phyloP scores from a whole-genome alignment of 2,888 invertebrate species.

The Heliconius erato region DNA sequence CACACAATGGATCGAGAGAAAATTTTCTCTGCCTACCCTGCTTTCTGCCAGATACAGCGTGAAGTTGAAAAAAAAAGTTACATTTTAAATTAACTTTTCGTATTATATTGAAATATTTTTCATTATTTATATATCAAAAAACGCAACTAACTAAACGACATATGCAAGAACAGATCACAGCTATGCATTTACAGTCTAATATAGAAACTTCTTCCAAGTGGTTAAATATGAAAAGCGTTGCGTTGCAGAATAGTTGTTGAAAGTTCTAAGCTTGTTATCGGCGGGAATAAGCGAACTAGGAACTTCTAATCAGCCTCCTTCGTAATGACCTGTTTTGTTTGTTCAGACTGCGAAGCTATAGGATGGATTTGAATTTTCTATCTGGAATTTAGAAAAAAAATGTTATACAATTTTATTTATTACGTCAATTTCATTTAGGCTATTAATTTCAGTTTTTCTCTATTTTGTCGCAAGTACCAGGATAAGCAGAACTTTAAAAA shows the following conservation, averaged over 20 bases:
- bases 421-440: too few relatives aligned
- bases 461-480: too few relatives aligned
- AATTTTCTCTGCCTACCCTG: too few relatives aligned
- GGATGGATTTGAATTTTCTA: slow-evolving; percentile 7
- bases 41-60: too few relatives aligned
- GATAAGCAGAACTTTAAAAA: too few relatives aligned
- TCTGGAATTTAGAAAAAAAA: neutral
- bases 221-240: slow-evolving; percentile 38
- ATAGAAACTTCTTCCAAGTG: slow-evolving; percentile 19
- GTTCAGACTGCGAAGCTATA: neutral
- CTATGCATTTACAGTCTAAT: neutral
- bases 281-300: slow-evolving; percentile 24
- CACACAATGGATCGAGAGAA: neutral
- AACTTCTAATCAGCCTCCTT: slow-evolving; percentile 42
- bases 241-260: slow-evolving; percentile 40
- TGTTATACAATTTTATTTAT: neutral
- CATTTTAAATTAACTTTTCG: too few relatives aligned
- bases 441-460: too few relatives aligned
- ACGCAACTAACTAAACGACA: neutral
- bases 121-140: neutral
- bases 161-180: neutral
- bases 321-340: slow-evolving; percentile 42
- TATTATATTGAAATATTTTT: neutral
- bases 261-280: slow-evolving; percentile 36
- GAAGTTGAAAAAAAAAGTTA: too few relatives aligned